These are phyloP conservation scores for Phylloscopus whistleri DNA, from an alignment of 2,113 vertebrate species.

Conservation along the genomic window DNA sequence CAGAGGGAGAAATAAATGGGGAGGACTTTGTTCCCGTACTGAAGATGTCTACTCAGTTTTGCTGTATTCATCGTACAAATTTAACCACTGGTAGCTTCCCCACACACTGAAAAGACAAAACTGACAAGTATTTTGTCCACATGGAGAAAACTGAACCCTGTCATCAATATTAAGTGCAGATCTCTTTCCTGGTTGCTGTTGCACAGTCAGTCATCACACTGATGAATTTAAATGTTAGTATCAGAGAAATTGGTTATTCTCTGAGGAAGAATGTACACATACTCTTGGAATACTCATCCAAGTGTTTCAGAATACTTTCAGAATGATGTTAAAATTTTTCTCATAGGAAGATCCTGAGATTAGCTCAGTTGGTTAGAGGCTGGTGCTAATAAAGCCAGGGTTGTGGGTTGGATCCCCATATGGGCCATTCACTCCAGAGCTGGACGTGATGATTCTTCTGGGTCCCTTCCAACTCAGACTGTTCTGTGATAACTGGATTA, in stretches of 20 bases:
- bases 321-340: not conserved
- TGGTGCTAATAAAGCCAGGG: not conserved
- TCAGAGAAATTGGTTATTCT: not conserved
- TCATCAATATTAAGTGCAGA: not conserved
- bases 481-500: not conserved
- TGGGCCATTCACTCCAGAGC: not conserved
- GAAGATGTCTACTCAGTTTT: not conserved
- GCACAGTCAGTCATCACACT: not conserved
- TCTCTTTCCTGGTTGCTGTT: not conserved
- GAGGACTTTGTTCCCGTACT: accelerated
- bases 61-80: not conserved
- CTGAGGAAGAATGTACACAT: not conserved
- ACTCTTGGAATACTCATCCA: not conserved
- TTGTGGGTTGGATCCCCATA: not conserved
- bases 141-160: not conserved
- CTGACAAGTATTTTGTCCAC: not conserved
- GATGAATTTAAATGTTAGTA: not conserved
- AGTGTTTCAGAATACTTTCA: not conserved
- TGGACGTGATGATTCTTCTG: not conserved
- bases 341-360: not conserved
- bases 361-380: not conserved
- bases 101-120: not conserved
- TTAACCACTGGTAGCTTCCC: not conserved
- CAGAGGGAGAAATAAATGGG: not conserved
- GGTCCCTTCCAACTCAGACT: not conserved